A percentile compares a stretch with the other conserved stretches of the same genome.
Evolutionary conservation across 2,797 vertebrate species (phyloP).

Genomic region (Semaprochilodus insignis): DNA sequence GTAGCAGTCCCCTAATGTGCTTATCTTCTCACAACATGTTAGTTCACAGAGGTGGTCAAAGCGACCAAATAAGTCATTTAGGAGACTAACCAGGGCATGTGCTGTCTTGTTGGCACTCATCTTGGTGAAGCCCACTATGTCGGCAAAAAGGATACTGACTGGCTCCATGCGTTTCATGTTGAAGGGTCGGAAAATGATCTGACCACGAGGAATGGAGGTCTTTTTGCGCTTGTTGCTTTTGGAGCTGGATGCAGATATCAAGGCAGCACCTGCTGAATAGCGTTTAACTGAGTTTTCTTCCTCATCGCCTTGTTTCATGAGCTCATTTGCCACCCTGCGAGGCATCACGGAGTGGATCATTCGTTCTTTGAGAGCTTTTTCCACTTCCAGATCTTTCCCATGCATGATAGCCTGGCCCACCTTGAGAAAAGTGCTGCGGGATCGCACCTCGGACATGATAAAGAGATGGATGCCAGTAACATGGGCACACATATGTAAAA

Average conservation of each 20-base stretch:
- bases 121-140: conserved; percentile 98
- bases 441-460: conserved; percentile 97
- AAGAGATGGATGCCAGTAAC: conserved; percentile 94
- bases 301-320: conserved; percentile 97
- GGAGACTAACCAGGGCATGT: conserved; percentile 92
- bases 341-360: conserved; percentile 99
- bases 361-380: conserved; percentile 97
- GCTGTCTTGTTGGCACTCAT: conserved; percentile 99
- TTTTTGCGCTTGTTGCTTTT: conserved; percentile 93
- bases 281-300: conserved; percentile 90
- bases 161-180: conserved; percentile 96
- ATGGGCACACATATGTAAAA: conserved; percentile 93
- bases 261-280: conserved; percentile 72
- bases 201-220: conserved; percentile 92
- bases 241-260: conserved; percentile 79
- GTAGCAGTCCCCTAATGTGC: conserved; percentile 97
- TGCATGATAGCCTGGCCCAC: conserved; percentile 99
- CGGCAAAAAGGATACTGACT: conserved; percentile 97
- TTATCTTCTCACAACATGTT: conserved; percentile 97
- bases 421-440: conserved; percentile 97
- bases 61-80: conserved; percentile 96
- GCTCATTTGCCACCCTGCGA: conserved; percentile 90
- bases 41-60: conserved; percentile 95
- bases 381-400: conserved; percentile 97
- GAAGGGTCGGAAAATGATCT: conserved; percentile 96